phyloP scores from a whole-genome alignment of 1,140 invertebrate species.

The Scylla paramamosain region DNA sequence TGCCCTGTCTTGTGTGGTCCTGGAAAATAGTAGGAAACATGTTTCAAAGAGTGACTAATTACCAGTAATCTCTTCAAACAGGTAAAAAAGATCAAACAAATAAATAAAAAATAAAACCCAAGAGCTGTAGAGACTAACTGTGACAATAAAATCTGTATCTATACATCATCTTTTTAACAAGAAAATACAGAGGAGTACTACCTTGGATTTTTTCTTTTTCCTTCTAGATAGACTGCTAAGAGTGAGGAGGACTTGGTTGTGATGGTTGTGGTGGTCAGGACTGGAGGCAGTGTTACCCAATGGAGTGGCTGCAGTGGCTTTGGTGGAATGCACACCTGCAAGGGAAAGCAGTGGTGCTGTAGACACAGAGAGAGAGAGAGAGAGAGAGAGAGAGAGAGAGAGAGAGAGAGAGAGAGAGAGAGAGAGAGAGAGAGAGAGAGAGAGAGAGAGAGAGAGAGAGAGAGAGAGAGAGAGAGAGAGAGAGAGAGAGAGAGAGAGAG shows the following conservation, averaged over 20 bases:
- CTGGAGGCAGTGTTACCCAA: neutral
- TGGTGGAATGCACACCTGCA: neutral
- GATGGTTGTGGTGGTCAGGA: neutral
- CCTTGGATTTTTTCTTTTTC: neutral
- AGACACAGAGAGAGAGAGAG: neutral
- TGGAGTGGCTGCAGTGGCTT: neutral
- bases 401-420: neutral
- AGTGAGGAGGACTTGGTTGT: slow-evolving; percentile 10
- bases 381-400: neutral
- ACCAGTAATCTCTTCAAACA: neutral
- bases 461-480: neutral
- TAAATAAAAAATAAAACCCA: too few species aligned
- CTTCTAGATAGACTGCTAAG: neutral
- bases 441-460: neutral
- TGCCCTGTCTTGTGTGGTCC: neutral
- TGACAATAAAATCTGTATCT: too few species aligned
- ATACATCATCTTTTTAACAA: neutral
- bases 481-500: neutral
- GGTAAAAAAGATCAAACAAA: neutral
- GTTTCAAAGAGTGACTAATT: neutral
- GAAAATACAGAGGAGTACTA: neutral
- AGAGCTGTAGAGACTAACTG: too few species aligned
- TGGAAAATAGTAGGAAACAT: neutral
- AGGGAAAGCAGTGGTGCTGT: neutral
- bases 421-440: neutral